Conservation (phyloP, 1,140 invertebrate species). For the Drosophila carrolli region DNA sequence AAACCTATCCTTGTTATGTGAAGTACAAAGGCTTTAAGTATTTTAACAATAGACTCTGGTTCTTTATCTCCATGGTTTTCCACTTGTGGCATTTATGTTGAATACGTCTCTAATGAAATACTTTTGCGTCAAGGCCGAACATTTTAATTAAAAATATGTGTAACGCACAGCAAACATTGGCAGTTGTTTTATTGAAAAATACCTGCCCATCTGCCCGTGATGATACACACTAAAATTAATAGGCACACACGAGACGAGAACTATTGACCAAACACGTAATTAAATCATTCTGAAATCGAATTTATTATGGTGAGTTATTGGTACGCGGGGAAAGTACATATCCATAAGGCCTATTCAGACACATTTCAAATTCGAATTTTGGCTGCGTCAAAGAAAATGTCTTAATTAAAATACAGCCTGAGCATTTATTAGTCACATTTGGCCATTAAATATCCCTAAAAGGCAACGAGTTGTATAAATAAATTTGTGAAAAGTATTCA, state of each 20-base stretch:
- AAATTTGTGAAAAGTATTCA: slow-evolving; percentile 67
- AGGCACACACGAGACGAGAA: slow-evolving; percentile 1
- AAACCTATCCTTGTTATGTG: background rate
- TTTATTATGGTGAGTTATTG: slow-evolving; percentile 28
- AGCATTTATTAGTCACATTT: slow-evolving; percentile 43
- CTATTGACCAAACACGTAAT: slow-evolving; percentile 14
- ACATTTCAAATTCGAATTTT: slow-evolving; percentile 40
- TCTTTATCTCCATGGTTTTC: slow-evolving; percentile 3
- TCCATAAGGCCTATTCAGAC: slow-evolving; percentile 18
- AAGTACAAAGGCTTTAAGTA: background rate
- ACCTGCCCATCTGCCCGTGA: background rate
- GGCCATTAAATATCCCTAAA: slow-evolving; percentile 41
- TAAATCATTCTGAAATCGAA: slow-evolving; percentile 30
- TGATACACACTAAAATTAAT: slow-evolving; percentile 22
- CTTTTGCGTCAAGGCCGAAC: slow-evolving; percentile 19
- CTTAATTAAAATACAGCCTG: slow-evolving; percentile 54
- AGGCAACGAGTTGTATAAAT: slow-evolving; percentile 49
- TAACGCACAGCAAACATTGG: background rate
- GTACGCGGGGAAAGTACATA: slow-evolving; percentile 3
- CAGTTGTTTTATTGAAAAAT: slow-evolving; percentile 36
- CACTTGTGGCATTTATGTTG: slow-evolving; percentile 1
- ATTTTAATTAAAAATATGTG: slow-evolving; percentile 57
- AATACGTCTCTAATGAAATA: slow-evolving; percentile 59
- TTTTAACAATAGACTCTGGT: background rate
- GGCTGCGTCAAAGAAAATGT: slow-evolving; percentile 13